Conservation (phyloP, 2,888 invertebrate species). For the Drosophila picticornis region DNA sequence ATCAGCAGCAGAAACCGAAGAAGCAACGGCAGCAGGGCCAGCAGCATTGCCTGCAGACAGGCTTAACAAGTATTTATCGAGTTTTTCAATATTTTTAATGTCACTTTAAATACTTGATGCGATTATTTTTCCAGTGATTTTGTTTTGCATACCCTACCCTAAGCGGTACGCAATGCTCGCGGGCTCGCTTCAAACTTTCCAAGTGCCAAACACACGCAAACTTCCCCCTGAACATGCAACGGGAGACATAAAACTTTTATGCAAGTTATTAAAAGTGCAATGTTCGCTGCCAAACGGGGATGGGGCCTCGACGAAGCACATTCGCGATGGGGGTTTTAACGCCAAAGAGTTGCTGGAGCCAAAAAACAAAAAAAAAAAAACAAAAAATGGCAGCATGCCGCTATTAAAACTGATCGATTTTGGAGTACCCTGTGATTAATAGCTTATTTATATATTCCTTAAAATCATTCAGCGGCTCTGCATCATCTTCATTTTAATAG, state of each 20-base stretch:
- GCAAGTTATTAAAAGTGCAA: slow-evolving; percentile 80
- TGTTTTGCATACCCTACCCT: slow-evolving; percentile 55
- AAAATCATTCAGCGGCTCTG: not conserved
- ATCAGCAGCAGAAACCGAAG: slow-evolving; percentile 19
- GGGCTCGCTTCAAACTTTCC: slow-evolving; percentile 64
- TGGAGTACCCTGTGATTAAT: not conserved
- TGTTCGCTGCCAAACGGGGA: slow-evolving; percentile 23
- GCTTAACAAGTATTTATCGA: slow-evolving; percentile 82
- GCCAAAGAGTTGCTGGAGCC: slow-evolving; percentile 48
- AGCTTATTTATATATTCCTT: not conserved
- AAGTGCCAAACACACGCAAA: slow-evolving; percentile 81
- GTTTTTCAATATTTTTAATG: slow-evolving; percentile 83
- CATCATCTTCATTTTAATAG: not conserved
- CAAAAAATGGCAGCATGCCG: not conserved
- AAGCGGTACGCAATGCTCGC: slow-evolving; percentile 27
- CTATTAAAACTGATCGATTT: not conserved
- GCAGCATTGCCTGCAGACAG: slow-evolving; percentile 38
- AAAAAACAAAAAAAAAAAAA: no score
- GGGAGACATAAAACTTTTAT: slow-evolving; percentile 77
- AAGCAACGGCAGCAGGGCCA: not conserved
- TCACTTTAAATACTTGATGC: slow-evolving; percentile 81
- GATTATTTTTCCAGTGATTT: slow-evolving; percentile 77
- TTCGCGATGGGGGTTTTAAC: slow-evolving; percentile 33
- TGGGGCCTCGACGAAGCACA: not conserved
- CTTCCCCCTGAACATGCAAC: slow-evolving; percentile 66